These are phyloP conservation scores for Muscina levida DNA, from an alignment of 2,888 invertebrate species.

Conservation along the genomic window DNA sequence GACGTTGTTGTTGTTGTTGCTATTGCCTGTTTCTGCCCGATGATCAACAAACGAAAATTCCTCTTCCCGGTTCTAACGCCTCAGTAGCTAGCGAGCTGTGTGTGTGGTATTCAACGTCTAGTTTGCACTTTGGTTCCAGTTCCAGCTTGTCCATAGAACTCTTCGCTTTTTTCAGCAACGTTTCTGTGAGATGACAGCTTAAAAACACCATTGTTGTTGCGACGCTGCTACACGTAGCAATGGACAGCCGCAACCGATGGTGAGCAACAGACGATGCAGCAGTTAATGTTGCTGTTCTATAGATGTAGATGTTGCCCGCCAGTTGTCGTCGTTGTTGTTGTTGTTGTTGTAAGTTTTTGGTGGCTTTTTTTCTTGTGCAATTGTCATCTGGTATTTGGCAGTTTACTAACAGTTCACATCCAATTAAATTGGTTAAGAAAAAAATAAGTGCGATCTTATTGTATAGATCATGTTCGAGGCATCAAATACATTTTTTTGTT, in stretches of 20 bases:
- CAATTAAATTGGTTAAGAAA: slow-evolving; percentile 64
- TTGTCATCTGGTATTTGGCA: slow-evolving; percentile 67
- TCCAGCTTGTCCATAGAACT: slow-evolving; percentile 42
- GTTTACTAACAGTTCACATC: slow-evolving; percentile 66
- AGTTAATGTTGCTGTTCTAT: slow-evolving; percentile 22
- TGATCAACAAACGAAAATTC: slow-evolving; percentile 19
- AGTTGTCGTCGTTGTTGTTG: slow-evolving; percentile 52
- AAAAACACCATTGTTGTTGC: slow-evolving; percentile 64
- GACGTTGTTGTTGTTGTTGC: slow-evolving; percentile 35
- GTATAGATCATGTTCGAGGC: slow-evolving; percentile 67
- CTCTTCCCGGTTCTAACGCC: slow-evolving; percentile 56
- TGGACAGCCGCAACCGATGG: not conserved
- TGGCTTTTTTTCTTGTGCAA: slow-evolving; percentile 23
- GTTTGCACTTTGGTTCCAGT: slow-evolving; percentile 34
- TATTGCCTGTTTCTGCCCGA: not conserved
- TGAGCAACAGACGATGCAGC: not conserved
- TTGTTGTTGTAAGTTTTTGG: slow-evolving; percentile 53
- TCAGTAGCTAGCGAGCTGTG: slow-evolving; percentile 44
- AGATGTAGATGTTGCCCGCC: slow-evolving; percentile 28
- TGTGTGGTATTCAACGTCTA: slow-evolving; percentile 62
- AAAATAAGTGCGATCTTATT: slow-evolving; percentile 67
- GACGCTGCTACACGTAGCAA: slow-evolving; percentile 8
- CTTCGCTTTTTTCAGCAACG: slow-evolving; percentile 37
- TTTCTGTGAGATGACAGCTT: slow-evolving; percentile 59
- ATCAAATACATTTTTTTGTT: slow-evolving; percentile 57